Base-by-base conservation (phyloP, 1,140 invertebrate species). In the Apis dorsata region DNA sequence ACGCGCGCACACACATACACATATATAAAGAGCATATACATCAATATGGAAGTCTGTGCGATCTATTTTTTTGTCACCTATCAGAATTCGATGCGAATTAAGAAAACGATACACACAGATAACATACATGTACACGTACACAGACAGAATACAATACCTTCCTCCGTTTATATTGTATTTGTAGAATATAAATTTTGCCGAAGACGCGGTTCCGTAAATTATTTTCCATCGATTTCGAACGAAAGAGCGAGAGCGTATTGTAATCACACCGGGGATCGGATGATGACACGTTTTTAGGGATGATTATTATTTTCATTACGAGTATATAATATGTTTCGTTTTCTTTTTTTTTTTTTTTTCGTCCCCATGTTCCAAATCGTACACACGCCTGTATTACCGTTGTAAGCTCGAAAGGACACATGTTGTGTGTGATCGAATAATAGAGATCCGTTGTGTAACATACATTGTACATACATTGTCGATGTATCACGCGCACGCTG, bases 261-360 rank as follows among this genome's bases (percentile, higher is more conserved):
- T 66, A 69, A 82, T 66, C 12, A 21, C 28, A 69, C n/a, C 66
- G 17, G 60, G 70, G 59, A 55, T 73, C 59, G 70, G 60, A 80
- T 80, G 79, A 44, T 80, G 70, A 74, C 79, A 80, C 79, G 79
- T 80, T 80, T 68, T 65, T 72, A 55, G 21, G 51, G 15, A 74
- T 65, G 69, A 74, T 65, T 60, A 21, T 70, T 74, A 57, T 21
- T 51, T 63, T 55, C 70, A 10, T 49, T 17, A 24, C 60, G 66
- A 51, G 15, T 73, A 73, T 21, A 57, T 74, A 17, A n/a, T 28
- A 8, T n/a, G 59, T 62, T 19, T 73, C 55, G 13, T 24, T 65
- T 55, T 66, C 28, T 19, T 44, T 19, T 34, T 34, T 66, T 11
- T 7, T 19, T 21, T 9, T 59, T 21, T 17, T 24, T 24, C n/a